Base-by-base conservation (phyloP, 2,797 vertebrate genomes). In the Huso huso region DNA sequence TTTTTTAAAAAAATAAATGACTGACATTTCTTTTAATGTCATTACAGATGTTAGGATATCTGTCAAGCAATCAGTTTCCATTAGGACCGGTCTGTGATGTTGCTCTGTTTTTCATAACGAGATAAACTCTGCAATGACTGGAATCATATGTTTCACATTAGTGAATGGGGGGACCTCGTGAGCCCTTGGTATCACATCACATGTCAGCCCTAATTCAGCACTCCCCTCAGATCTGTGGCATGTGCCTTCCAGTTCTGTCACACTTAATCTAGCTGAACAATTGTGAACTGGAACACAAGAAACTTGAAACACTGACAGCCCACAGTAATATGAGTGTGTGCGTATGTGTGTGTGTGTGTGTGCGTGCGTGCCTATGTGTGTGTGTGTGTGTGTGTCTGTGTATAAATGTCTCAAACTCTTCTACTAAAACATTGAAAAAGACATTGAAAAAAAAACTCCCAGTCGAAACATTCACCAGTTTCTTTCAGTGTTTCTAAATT, bases 11-110 rank as follows among this genome's bases (percentile, higher is more conserved):
- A 85, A 84, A 81, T 78, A 80, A 83, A 83, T 76, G 52, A 77
- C 81, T 83, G 85, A 83, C 72, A 68, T 70, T 70, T 73, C 66
- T 70, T 82, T 82, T 91, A 89, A 91, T 90, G 88, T 89, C 85
- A 90, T 91, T 90, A 89, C 63, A 73, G 81, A 78, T 89, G 85
- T 85, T 84, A 89, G 88, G 89, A 86, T 89, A 88, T 84, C 85
- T 90, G 89, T 91, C 88, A 89, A 87, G 80, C 85, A 88, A 87
- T 91, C 91, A 88, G 85, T 89, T 89, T 85, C 87, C 81, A 91
- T 91, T 89, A 87, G 78, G 83, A 81, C 78, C 79, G 74, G 69
- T 13, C 67, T 74, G 77, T 79, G 71, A 76, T 71, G 72, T 70
- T 68, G 71, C 86, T 78, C 77, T 84, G 82, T 85, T 86, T 37